These are phyloP conservation scores for Lysandra bellargus DNA, from an alignment of 2,888 invertebrate species.

Conservation along the genomic window DNA sequence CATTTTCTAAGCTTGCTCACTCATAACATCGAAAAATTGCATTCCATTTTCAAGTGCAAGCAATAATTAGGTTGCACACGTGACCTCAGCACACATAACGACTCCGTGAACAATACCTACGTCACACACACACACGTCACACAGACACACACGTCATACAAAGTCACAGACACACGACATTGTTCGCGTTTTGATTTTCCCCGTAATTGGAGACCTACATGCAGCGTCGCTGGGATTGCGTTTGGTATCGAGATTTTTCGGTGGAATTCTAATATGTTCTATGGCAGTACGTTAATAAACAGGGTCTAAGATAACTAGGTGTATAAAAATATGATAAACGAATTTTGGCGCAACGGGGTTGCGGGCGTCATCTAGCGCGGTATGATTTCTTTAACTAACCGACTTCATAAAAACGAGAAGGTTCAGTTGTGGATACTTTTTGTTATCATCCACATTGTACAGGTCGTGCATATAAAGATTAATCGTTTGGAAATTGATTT, in stretches of 20 bases:
- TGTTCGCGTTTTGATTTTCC: conserved; percentile 4
- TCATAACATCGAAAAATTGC: too few species aligned
- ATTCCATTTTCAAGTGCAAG: not conserved
- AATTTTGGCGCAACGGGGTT: too few species aligned
- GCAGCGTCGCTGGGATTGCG: not conserved
- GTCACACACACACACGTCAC: not conserved
- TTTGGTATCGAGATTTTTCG: not conserved
- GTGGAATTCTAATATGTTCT: not conserved
- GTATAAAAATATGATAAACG: too few species aligned
- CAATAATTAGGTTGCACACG: not conserved
- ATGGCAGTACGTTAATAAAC: not conserved
- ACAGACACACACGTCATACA: not conserved
- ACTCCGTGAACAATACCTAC: not conserved
- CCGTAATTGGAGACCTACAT: conserved; percentile 8
- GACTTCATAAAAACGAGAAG: too few species aligned
- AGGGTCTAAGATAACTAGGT: not conserved
- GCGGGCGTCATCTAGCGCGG: too few species aligned
- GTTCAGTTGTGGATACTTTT: too few species aligned
- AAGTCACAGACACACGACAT: not conserved
- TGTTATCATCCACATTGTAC: too few species aligned
- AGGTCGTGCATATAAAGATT: too few species aligned
- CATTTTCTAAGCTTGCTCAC: too few species aligned
- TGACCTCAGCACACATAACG: not conserved
- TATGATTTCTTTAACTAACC: too few species aligned
- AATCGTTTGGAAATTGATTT: too few species aligned